A percentile compares a stretch with the other conserved stretches of the same genome.
phyloP scores from a whole-genome alignment of 2,888 invertebrate genomes.

The Sylvicola fuscatus region DNA sequence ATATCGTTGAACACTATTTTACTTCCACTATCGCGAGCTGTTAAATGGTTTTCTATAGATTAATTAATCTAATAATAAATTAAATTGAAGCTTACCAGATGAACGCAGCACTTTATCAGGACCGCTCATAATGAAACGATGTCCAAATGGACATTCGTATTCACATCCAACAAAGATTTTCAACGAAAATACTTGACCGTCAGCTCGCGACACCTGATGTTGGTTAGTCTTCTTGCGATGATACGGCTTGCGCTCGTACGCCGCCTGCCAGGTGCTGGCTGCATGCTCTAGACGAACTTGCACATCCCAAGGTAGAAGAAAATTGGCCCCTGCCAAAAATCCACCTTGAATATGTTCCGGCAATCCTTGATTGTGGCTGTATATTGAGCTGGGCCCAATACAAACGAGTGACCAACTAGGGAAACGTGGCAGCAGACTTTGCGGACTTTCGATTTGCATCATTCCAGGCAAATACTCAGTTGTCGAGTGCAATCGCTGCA shows the following conservation, averaged over 20 bases:
- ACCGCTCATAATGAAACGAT: slow-evolving; percentile 78
- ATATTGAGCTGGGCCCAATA: slow-evolving; percentile 73
- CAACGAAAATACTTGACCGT: slow-evolving; percentile 35
- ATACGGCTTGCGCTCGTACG: slow-evolving; percentile 18
- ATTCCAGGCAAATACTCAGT: slow-evolving; percentile 85
- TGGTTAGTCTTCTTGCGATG: slow-evolving; percentile 14
- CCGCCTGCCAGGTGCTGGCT: slow-evolving; percentile 13
- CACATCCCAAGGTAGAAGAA: slow-evolving; percentile 86
- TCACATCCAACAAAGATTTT: slow-evolving; percentile 92
- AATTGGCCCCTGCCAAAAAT: slow-evolving; percentile 74
- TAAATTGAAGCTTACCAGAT: slow-evolving; percentile 24
- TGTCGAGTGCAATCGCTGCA: slow-evolving; percentile 53
- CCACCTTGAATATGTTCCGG: slow-evolving; percentile 74
- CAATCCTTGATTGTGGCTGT: slow-evolving; percentile 71
- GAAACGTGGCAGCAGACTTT: slow-evolving; percentile 60
- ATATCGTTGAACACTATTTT: slow-evolving; percentile 73
- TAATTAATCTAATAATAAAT: no score
- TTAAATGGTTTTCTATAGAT: slow-evolving; percentile 12
- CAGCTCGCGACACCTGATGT: not conserved
- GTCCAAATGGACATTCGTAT: slow-evolving; percentile 96
- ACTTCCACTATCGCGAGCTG: slow-evolving; percentile 62
- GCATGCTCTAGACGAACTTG: slow-evolving; percentile 30
- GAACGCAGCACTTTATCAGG: slow-evolving; percentile 65
- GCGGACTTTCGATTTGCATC: slow-evolving; percentile 61
- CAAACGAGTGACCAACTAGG: slow-evolving; percentile 82